Conservation (phyloP, 2,113 vertebrate species). For the Peucedramus taeniatus region DNA sequence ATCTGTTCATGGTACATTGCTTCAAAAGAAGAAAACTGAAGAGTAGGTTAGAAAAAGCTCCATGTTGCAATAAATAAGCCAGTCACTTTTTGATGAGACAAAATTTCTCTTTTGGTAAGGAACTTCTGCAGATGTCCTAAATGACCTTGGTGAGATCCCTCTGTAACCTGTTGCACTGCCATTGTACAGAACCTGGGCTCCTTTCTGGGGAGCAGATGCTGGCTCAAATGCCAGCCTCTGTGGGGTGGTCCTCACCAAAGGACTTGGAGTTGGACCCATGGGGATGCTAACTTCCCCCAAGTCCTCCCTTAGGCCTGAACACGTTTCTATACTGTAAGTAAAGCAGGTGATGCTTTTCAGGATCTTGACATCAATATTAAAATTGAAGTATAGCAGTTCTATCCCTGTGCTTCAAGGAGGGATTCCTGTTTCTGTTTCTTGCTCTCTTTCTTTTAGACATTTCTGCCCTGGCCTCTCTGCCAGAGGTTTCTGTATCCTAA, state of each 20-base stretch:
- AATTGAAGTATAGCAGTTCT: background rate
- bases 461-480: background rate
- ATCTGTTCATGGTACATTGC: background rate
- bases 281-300: background rate
- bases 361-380: background rate
- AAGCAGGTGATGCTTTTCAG: background rate
- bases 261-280: background rate
- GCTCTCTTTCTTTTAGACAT: background rate
- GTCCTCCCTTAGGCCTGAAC: background rate
- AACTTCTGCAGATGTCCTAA: background rate
- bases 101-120: background rate
- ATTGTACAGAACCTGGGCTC: fast-evolving
- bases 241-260: background rate
- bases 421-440: no score
- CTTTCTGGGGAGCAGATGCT: background rate
- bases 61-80: background rate
- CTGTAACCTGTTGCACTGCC: background rate
- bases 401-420: background rate
- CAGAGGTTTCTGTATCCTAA: background rate
- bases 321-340: background rate
- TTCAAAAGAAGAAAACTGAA: background rate
- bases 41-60: background rate
- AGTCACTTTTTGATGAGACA: background rate
- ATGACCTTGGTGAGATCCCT: background rate
- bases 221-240: background rate